phyloP scores from a whole-genome alignment of 1,140 invertebrate species.

The Caenorhabditis remanei region DNA sequence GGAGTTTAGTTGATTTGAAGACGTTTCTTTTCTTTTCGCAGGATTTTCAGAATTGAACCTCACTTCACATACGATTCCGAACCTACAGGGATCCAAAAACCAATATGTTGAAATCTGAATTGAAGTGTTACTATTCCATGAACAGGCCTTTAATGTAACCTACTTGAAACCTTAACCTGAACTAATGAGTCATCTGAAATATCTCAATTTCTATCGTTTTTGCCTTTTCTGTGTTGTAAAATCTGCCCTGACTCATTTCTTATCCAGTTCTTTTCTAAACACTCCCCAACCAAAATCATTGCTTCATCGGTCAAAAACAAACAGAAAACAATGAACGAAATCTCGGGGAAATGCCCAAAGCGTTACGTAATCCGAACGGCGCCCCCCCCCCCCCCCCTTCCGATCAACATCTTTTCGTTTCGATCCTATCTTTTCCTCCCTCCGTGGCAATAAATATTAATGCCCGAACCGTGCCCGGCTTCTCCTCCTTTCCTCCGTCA shows the following conservation, averaged over 20 bases:
- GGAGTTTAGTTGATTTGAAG: no score
- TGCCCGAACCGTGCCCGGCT: conserved; percentile 33
- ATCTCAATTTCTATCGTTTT: neutral
- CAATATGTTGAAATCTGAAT: no score
- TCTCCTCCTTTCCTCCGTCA: conserved; percentile 32
- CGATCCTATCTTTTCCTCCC: neutral
- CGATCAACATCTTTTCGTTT: conserved; percentile 20
- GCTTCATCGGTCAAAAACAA: conserved; percentile 40
- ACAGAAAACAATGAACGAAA: conserved; percentile 36
- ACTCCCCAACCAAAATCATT: neutral
- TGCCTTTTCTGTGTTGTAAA: neutral
- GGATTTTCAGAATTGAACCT: no score
- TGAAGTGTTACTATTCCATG: neutral
- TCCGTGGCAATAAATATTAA: conserved; percentile 50
- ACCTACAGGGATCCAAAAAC: no score
- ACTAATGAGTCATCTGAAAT: conserved; percentile 8
- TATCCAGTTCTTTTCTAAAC: conserved; percentile 21
- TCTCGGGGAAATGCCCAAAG: conserved; percentile 4
- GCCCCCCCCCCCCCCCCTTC: neutral
- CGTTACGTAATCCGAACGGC: conserved; percentile 50
- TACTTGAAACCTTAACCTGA: neutral
- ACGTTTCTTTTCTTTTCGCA: no score
- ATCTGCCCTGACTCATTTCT: conserved; percentile 3
- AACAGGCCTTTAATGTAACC: neutral
- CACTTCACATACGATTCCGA: no score